phyloP scores from a whole-genome alignment of 2,888 invertebrate genomes.

The Metalampra italica region DNA sequence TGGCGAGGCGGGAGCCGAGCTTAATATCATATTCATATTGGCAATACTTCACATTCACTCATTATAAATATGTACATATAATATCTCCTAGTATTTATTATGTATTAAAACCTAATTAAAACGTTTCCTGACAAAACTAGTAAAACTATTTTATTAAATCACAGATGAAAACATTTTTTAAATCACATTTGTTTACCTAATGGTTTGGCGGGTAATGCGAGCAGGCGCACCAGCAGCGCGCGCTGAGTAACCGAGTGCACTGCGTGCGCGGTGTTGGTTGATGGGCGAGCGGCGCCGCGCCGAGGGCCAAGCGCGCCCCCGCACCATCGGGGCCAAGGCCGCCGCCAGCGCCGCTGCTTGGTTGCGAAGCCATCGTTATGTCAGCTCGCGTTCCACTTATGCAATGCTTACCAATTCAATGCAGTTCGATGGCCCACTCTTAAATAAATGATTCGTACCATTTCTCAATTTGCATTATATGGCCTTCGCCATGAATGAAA shows the following conservation, averaged over 20 bases:
- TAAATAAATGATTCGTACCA: neutral
- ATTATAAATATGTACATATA: no score
- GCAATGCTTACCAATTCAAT: slow-evolving; percentile 65
- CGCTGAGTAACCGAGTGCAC: slow-evolving; percentile 34
- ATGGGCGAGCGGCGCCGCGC: slow-evolving; percentile 19
- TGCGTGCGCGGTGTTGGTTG: slow-evolving; percentile 18
- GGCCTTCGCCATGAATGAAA: neutral
- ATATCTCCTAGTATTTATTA: no score
- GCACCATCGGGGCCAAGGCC: slow-evolving; percentile 57
- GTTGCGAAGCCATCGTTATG: slow-evolving; percentile 73
- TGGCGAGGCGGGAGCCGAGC: neutral
- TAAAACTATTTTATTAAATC: no score
- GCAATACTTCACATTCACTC: neutral
- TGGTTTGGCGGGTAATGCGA: slow-evolving; percentile 18
- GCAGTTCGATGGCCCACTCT: slow-evolving; percentile 61
- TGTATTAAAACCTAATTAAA: no score
- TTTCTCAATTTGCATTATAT: neutral
- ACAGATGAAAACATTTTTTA: no score
- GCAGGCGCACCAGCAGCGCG: slow-evolving; percentile 40
- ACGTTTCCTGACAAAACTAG: no score
- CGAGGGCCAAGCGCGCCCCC: slow-evolving; percentile 20
- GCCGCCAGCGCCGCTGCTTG: slow-evolving; percentile 36
- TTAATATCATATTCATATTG: neutral
- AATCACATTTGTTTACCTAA: slow-evolving; percentile 15
- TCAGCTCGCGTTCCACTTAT: slow-evolving; percentile 75